A percentile compares a stretch with the other conserved stretches of the same genome.
These are phyloP conservation scores for Neodiprion lecontei DNA, from an alignment of 1,140 invertebrate species.

Conservation along the genomic window DNA sequence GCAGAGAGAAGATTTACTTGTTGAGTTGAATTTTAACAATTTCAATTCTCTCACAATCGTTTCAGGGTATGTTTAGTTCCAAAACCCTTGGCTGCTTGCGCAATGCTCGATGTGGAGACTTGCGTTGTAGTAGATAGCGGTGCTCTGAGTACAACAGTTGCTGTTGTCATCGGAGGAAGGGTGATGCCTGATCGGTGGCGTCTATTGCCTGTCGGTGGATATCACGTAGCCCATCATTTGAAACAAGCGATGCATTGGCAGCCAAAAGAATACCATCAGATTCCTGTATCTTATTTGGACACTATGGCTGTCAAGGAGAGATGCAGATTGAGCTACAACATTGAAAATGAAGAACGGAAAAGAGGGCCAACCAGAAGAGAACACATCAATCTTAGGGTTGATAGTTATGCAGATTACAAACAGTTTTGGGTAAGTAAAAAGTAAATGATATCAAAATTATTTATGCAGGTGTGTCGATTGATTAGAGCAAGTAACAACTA, in stretches of 20 bases:
- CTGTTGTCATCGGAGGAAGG: constrained; percentile 60
- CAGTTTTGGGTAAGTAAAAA: constrained; percentile 50
- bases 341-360: constrained; percentile 53
- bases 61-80: constrained; percentile 58
- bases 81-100: constrained; percentile 60
- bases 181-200: constrained; percentile 58
- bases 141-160: constrained; percentile 61
- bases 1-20: constrained; percentile 14
- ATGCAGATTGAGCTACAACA: constrained; percentile 60
- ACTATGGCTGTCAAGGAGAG: constrained; percentile 57
- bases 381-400: constrained; percentile 54
- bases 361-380: constrained; percentile 43
- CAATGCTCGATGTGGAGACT: constrained; percentile 59
- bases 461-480: too few relatives aligned
- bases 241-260: constrained; percentile 62
- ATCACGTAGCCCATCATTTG: constrained; percentile 60
- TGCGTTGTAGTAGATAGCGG: constrained; percentile 63
- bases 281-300: constrained; percentile 60
- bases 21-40: constrained; percentile 5
- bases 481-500: neutral
- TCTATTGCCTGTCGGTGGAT: constrained; percentile 59
- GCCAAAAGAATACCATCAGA: constrained; percentile 56
- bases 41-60: constrained; percentile 11
- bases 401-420: constrained; percentile 55
- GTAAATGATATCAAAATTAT: neutral